These are phyloP conservation scores for Chydorus sphaericus DNA, from an alignment of 2,888 invertebrate species.

Conservation along the genomic window DNA sequence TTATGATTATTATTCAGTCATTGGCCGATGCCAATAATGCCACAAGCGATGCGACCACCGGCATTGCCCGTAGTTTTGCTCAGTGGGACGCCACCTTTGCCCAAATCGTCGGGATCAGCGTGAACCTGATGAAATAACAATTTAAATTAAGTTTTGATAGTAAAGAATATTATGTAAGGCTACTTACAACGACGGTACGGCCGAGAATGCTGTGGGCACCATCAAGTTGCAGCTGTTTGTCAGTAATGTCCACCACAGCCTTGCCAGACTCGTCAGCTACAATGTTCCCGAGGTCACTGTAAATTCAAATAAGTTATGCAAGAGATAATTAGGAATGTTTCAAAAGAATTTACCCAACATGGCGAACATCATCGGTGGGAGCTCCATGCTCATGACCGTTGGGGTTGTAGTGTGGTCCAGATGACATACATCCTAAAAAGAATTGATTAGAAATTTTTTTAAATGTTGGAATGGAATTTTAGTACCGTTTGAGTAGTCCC, in stretches of 20 bases:
- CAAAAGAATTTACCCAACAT: too few relatives aligned
- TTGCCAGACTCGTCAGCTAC: slow-evolving; percentile 45
- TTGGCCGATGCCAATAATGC: slow-evolving; percentile 52
- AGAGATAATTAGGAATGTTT: too few relatives aligned
- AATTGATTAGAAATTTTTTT: neutral
- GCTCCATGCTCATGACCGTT: slow-evolving; percentile 63
- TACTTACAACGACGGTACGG: slow-evolving; percentile 54
- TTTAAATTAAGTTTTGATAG: neutral
- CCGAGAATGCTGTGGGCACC: slow-evolving; percentile 67
- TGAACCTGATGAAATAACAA: slow-evolving; percentile 41
- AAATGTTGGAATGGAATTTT: neutral
- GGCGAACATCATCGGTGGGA: slow-evolving; percentile 54
- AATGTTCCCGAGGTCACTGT: slow-evolving; percentile 79
- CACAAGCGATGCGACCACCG: slow-evolving; percentile 75
- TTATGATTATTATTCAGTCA: too few relatives aligned
- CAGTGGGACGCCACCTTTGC: slow-evolving; percentile 79
- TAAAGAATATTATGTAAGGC: neutral
- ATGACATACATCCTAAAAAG: slow-evolving; percentile 58
- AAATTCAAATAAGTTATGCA: too few relatives aligned
- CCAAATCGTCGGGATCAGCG: slow-evolving; percentile 84
- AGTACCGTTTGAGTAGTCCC: slow-evolving; percentile 78
- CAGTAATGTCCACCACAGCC: slow-evolving; percentile 48
- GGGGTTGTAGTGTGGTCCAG: slow-evolving; percentile 89
- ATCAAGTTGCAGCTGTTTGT: slow-evolving; percentile 45
- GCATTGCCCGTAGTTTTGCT: slow-evolving; percentile 92